Base-by-base conservation (phyloP, 1,140 invertebrate genomes). In the Orussus abietinus region DNA sequence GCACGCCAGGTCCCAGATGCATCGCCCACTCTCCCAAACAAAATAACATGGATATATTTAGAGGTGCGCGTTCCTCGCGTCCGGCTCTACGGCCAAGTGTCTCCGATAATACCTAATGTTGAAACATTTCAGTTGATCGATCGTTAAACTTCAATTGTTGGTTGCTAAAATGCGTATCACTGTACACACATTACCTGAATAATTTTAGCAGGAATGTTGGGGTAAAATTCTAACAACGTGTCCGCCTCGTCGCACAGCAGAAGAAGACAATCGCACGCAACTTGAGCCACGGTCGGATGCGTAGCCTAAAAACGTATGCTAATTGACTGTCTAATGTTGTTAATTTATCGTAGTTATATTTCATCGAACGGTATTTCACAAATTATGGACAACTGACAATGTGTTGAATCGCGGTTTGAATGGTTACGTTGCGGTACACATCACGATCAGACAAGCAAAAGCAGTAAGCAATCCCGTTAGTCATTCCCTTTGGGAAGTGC, bases 21-120 rank as follows among this genome's bases (percentile, higher is more conserved):
- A 96, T 91, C 39, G 92, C 94, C 85, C 92, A 96, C 74, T 97
- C 92, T 0, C 90, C 89, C 20, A 97, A 72, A 64, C 90, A 93
- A 40, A 96, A 83, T 51, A 96, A 79, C 55, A 96, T 78, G 1
- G 89, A 86, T 12, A 91, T 85, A 0, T 90, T 79, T 19, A 95
- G 74, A 49, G 82, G 45, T 21, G 62, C 62, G 6, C 79, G 68
- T 33, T 67, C 75, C 47, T 72, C 72, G 21, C 65, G 57, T 14
- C 73, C 71, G 35, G 77, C 75, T 55, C 77, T 72, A 45, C 66
- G 70, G 19, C 75, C 70, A n/a, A 83, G 57, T 47, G 79, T 78
- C 51, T 78, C 71, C 9, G 76, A 75, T 47, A 85, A 58, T 58
- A 77, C 74, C 80, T 83, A 53, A 32, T 19, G 44, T 19, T 31